Evolutionary conservation across 1,140 invertebrate species (phyloP).

Genomic region (Vollenhovia emeryi): DNA sequence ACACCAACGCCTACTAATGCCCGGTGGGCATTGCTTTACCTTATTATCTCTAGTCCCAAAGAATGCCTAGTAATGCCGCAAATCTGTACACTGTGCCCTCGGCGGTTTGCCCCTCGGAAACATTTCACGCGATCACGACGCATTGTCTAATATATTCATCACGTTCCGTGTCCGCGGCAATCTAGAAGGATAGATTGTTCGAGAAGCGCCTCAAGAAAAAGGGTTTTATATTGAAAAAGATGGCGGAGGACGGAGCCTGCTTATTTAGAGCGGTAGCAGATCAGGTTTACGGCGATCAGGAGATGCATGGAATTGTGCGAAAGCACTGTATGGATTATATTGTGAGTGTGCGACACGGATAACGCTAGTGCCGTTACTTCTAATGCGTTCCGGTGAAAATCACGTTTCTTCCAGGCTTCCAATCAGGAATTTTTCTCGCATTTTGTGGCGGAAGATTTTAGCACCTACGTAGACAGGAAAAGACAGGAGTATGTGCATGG

Average conservation of each 20-base stretch:
- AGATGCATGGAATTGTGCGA: slow-evolving; percentile 94
- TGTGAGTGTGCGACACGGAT: slow-evolving; percentile 86
- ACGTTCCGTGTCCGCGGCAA: slow-evolving; percentile 47
- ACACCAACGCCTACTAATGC: too few species aligned
- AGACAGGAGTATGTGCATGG: slow-evolving; percentile 93
- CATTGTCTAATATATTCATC: neutral
- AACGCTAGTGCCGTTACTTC: neutral
- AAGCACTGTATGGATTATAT: slow-evolving; percentile 97
- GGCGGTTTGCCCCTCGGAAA: too few species aligned
- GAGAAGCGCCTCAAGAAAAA: slow-evolving; percentile 90
- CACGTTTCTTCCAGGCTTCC: slow-evolving; percentile 86
- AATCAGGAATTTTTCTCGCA: slow-evolving; percentile 97
- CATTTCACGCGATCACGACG: neutral
- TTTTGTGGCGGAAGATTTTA: slow-evolving; percentile 97
- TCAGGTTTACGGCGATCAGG: slow-evolving; percentile 97
- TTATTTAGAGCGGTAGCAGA: slow-evolving; percentile 96
- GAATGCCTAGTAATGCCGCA: too few species aligned
- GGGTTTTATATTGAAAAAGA: slow-evolving; percentile 94
- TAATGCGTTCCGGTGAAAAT: neutral
- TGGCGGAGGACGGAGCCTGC: slow-evolving; percentile 97
- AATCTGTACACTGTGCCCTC: too few species aligned
- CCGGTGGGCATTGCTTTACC: too few species aligned
- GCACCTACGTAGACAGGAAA: slow-evolving; percentile 93
- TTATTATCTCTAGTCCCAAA: too few species aligned
- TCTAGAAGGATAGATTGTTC: slow-evolving; percentile 88